phyloP scores from a whole-genome alignment of 2,113 vertebrate genomes.

The Opisthocomus hoazin region DNA sequence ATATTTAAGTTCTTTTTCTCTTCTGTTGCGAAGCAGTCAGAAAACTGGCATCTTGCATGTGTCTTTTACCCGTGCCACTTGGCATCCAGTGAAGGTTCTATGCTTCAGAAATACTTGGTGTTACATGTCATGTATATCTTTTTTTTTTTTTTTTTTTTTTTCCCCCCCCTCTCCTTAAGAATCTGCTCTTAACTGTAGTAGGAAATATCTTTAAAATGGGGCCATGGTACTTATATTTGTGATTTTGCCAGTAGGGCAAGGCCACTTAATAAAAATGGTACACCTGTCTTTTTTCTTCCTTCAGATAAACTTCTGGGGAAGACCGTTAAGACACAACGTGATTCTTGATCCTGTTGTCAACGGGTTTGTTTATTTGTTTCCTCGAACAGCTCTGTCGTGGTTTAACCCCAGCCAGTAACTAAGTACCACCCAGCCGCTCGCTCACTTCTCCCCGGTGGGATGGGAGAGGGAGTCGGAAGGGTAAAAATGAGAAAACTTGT shows the following conservation, averaged over 20 bases:
- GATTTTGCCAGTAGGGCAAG: background rate
- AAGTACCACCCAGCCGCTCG: too few species aligned
- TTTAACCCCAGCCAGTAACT: too few species aligned
- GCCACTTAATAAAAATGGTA: background rate
- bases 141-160: background rate
- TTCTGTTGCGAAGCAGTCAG: background rate
- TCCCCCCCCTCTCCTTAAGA: background rate
- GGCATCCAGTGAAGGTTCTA: background rate
- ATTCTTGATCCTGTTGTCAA: background rate
- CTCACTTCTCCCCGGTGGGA: too few species aligned
- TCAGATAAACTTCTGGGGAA: background rate
- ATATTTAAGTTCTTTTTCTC: background rate
- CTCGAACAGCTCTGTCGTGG: too few species aligned
- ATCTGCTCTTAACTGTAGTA: background rate
- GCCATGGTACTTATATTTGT: rapidly evolving
- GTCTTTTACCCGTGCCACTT: background rate
- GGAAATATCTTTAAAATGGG: background rate
- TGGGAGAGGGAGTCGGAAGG: too few species aligned
- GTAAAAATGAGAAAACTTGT: too few species aligned
- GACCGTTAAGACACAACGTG: background rate
- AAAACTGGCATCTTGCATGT: background rate
- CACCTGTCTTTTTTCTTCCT: background rate
- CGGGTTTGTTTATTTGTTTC: background rate
- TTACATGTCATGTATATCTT: background rate
- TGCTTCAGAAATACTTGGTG: background rate